These are phyloP conservation scores for Chrysaora quinquecirrha DNA, from an alignment of 30 jellyfish, hydroid and myxozoan species.

Conservation along the genomic window DNA sequence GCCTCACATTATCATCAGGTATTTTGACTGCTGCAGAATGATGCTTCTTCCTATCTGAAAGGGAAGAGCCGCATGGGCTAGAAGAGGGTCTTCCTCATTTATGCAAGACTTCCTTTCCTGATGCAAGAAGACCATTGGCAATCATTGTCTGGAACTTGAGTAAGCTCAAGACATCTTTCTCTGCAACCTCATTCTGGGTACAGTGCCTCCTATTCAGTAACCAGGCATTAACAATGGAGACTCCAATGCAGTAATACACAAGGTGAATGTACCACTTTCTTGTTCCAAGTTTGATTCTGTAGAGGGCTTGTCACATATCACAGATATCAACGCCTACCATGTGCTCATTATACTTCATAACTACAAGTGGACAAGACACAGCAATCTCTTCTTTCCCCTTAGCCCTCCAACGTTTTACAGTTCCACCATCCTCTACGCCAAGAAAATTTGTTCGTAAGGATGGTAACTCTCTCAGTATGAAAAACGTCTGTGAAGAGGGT, in stretches of 20 bases:
- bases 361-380: too few relatives aligned
- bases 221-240: not conserved
- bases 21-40: slow-evolving; percentile 48
- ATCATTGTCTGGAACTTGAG: slow-evolving; percentile 8
- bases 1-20: slow-evolving; percentile 36
- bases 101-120: slow-evolving; percentile 9
- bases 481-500: too few relatives aligned
- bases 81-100: slow-evolving; percentile 51
- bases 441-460: too few relatives aligned
- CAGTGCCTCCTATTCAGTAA: not conserved
- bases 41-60: slow-evolving; percentile 23
- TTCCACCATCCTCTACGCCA: too few relatives aligned
- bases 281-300: too few relatives aligned
- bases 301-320: not conserved
- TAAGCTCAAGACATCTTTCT: slow-evolving; percentile 10
- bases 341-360: not conserved
- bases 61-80: slow-evolving; percentile 47
- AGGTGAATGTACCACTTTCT: not conserved
- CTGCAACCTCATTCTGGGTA: not conserved
- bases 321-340: not conserved
- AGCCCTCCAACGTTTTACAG: too few relatives aligned
- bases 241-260: not conserved
- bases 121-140: not conserved
- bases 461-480: too few relatives aligned
- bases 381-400: too few relatives aligned